Percentiles rank a stretch among this genome's conserved stretches.
These are phyloP conservation scores for Pterocles burchelli DNA, from an alignment of 2,113 vertebrate species.

Conservation along the genomic window DNA sequence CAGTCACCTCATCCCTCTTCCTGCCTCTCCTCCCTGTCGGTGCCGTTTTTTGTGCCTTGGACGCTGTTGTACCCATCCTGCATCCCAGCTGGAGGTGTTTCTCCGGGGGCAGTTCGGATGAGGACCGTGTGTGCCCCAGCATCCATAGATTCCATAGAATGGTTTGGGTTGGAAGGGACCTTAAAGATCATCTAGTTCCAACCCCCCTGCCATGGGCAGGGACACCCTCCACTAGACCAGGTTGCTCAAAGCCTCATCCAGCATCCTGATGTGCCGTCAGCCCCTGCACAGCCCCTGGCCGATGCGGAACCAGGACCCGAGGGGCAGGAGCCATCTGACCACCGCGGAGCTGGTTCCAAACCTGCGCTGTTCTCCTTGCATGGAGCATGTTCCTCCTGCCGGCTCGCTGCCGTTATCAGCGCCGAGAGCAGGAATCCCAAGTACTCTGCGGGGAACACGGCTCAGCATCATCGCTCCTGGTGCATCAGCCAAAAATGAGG, in stretches of 20 bases:
- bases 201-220: too few species aligned
- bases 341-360: background rate
- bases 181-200: too few species aligned
- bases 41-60: background rate
- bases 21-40: background rate
- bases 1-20: background rate
- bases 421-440: background rate
- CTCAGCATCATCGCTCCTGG: fast-evolving
- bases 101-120: background rate
- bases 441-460: background rate
- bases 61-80: background rate
- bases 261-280: background rate
- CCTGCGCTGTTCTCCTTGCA: background rate
- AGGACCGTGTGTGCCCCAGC: background rate
- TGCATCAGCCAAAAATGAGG: background rate
- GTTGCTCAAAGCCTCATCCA: too few species aligned
- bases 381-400: background rate
- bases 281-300: background rate
- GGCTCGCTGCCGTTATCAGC: background rate
- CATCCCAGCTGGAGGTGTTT: background rate
- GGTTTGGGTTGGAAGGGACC: too few species aligned
- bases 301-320: background rate
- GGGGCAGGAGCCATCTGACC: background rate
- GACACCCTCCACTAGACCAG: too few species aligned
- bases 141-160: too few species aligned